Percentiles rank a stretch among this genome's conserved stretches.
These are phyloP conservation scores for Scaptodrosophila lebanonensis DNA, from an alignment of 1,140 invertebrate genomes.

Conservation along the genomic window DNA sequence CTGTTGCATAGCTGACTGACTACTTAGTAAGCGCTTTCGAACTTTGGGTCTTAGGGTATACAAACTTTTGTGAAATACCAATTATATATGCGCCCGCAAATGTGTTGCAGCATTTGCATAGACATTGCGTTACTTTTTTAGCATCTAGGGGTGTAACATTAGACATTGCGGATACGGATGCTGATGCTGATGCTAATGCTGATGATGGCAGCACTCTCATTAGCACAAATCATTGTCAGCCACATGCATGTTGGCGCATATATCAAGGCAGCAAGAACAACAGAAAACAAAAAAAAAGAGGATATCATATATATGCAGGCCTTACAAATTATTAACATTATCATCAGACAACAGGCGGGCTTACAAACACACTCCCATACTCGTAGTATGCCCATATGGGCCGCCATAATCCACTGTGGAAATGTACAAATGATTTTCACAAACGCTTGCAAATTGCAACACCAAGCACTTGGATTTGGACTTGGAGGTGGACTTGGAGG, in stretches of 20 bases:
- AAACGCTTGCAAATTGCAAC: conserved; percentile 56
- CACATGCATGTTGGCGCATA: conserved; percentile 52
- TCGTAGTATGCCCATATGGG: no score
- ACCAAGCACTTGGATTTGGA: no score
- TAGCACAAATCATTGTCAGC: conserved; percentile 56
- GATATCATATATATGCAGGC: conserved; percentile 66
- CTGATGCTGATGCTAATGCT: background rate
- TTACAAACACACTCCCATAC: background rate
- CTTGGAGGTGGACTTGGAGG: no score
- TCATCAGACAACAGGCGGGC: conserved; percentile 31
- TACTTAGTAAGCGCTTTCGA: no score
- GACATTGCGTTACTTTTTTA: no score
- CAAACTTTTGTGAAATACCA: conserved; percentile 30
- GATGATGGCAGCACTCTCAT: conserved; percentile 32
- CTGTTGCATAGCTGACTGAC: no score
- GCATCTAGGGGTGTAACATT: no score
- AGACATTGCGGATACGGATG: no score
- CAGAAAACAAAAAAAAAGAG: conserved; percentile 18
- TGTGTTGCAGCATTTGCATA: conserved; percentile 19
- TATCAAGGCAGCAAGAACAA: conserved; percentile 37
- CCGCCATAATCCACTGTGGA: conserved; percentile 67
- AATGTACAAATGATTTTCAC: conserved; percentile 71
- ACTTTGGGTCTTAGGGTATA: no score
- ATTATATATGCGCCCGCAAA: conserved; percentile 46
- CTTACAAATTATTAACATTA: conserved; percentile 70